These are phyloP conservation scores for Myotis brandtii DNA, from an alignment of 2,113 vertebrate genomes.

Conservation along the genomic window DNA sequence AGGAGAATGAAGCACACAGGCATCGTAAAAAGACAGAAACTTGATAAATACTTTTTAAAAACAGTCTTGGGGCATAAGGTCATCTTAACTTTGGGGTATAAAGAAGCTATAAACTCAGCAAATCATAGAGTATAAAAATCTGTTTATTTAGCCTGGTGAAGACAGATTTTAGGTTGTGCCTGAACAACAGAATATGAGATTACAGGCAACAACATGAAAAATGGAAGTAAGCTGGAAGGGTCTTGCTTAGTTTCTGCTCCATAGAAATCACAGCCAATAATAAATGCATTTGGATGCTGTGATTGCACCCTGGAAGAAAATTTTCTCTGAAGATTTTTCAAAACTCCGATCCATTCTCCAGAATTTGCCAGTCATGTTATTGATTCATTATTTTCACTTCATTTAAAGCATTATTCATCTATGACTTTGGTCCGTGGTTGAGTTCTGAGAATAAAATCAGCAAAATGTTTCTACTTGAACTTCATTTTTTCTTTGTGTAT, in stretches of 20 bases:
- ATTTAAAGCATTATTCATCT: constrained; percentile 72
- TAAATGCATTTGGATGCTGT: constrained; percentile 60
- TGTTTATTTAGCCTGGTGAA: constrained; percentile 2
- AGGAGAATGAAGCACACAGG: not conserved
- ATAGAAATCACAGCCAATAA: constrained; percentile 40
- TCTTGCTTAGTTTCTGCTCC: constrained; percentile 51
- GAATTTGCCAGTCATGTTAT: constrained; percentile 64
- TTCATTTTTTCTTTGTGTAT: constrained; percentile 67
- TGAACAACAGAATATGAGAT: not conserved
- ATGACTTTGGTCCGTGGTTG: constrained; percentile 58
- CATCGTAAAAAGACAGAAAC: not conserved
- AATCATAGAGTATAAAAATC: not conserved
- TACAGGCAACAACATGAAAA: constrained; percentile 25
- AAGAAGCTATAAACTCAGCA: not conserved
- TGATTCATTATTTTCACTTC: constrained; percentile 77
- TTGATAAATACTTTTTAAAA: constrained; percentile 37
- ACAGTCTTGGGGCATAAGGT: not conserved
- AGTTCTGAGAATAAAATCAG: constrained; percentile 67
- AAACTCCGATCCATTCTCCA: constrained; percentile 51
- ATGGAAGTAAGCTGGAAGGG: constrained; percentile 1
- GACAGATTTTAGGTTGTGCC: not conserved
- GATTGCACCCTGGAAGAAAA: constrained; percentile 64
- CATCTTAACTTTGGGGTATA: not conserved
- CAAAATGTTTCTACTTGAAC: constrained; percentile 65
- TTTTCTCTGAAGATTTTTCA: constrained; percentile 71